These are phyloP conservation scores for Melanotaenia boesemani DNA, from an alignment of 2,797 vertebrate genomes.

Conservation along the genomic window DNA sequence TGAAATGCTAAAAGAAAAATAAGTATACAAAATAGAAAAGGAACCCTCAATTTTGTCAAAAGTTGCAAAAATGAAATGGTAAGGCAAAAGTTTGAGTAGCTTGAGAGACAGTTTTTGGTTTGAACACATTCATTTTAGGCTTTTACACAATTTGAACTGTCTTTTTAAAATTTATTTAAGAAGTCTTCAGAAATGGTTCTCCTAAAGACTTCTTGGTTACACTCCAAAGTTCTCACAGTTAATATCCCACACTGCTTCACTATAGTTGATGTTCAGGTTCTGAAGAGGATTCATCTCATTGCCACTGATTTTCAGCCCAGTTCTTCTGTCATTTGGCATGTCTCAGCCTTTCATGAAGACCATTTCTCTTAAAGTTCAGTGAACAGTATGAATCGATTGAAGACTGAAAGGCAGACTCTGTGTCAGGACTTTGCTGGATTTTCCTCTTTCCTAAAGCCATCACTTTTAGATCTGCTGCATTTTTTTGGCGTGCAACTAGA, in stretches of 20 bases:
- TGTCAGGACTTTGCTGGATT: neutral
- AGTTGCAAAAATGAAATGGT: neutral
- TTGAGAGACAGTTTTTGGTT: neutral
- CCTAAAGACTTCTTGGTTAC: neutral
- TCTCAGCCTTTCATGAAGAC: neutral
- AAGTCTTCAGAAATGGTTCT: neutral
- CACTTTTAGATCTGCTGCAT: neutral
- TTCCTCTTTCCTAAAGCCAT: too few relatives aligned
- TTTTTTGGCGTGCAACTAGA: neutral
- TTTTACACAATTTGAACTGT: neutral
- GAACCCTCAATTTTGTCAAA: neutral
- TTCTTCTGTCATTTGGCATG: neutral
- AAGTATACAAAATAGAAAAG: neutral
- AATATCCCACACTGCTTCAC: neutral
- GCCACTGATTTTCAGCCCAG: neutral
- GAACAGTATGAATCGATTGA: neutral
- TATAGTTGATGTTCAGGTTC: neutral
- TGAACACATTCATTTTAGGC: neutral
- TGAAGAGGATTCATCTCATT: neutral
- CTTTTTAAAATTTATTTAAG: neutral
- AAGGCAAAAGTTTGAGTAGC: neutral
- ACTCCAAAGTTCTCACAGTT: neutral
- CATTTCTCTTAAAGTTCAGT: neutral
- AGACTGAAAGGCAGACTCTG: neutral
- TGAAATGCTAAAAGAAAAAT: neutral